phyloP scores from a whole-genome alignment of 2,797 vertebrate species.

The Anguilla pacifica region DNA sequence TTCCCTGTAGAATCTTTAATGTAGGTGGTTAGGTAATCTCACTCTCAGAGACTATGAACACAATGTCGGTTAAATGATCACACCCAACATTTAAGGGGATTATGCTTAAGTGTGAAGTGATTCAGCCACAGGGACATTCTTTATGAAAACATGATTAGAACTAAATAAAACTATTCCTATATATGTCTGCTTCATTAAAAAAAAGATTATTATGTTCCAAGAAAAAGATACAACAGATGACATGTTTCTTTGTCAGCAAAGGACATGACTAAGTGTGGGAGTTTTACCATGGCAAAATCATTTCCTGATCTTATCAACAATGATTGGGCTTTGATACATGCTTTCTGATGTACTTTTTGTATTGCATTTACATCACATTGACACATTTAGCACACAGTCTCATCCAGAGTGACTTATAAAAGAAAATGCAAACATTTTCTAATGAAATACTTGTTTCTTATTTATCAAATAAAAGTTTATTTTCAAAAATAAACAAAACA shows the following conservation, averaged over 20 bases:
- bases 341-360: not conserved
- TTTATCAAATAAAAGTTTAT: no score
- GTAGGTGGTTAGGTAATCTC: not conserved
- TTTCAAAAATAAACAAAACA: no score
- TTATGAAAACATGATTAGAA: constrained; percentile 37
- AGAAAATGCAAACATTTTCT: not conserved
- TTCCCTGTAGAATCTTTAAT: not conserved
- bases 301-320: constrained; percentile 33
- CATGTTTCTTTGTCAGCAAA: not conserved
- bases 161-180: not conserved
- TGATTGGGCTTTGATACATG: not conserved
- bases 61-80: constrained; percentile 23
- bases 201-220: constrained; percentile 25
- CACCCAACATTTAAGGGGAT: constrained; percentile 34
- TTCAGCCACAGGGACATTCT: constrained; percentile 43
- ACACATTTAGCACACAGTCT: no score
- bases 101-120: constrained; percentile 27
- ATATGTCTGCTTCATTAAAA: constrained; percentile 25
- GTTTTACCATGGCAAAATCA: constrained; percentile 17
- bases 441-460: not conserved
- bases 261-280: not conserved
- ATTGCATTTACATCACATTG: not conserved
- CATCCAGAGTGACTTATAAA: no score
- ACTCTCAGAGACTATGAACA: not conserved
- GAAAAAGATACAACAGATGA: not conserved